Evolutionary conservation across 1,140 invertebrate genomes (phyloP), one percentile per base, ranked within the genome.

Genomic region (Ceratoteleas bidentatus): DNA sequence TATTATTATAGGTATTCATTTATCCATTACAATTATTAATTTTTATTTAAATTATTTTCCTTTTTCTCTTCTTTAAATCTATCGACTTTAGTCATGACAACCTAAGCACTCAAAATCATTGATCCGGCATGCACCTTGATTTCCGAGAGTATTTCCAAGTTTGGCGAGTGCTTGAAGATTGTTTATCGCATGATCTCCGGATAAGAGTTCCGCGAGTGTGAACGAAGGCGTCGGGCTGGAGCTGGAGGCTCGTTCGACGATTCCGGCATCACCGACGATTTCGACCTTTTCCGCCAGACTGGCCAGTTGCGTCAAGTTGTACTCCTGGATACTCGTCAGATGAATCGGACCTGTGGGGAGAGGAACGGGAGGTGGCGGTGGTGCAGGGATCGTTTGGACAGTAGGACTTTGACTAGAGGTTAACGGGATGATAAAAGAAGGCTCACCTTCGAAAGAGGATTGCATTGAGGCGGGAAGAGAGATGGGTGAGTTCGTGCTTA

Each of bases 151-250:
- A 61, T 91, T 92, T 84, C 96, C 96, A 40, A 98, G 92, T 90
- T 98, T 97, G 54, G 96, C 96, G 60, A 98, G 93, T 13, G 96
- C 96, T 87, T 97, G 96, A 60, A 97, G 92, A 92, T 97, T 98
- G 87, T 96, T 96, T 75, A 96, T 94, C 40, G 96, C 95, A 88
- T 96, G 95, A 87, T 96, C 95, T 33, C 95, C 95, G 64, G 94
- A 93, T 36, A 96, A 93, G 61, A 97, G 91, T 85, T 96, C 95
- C 8, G 94, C 95, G 68, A 96, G 87, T 66, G 93, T 95, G 70
- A 96, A 96, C 78, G 92, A 88, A 73, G 94, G 93, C 57, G 94
- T 94, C 76, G 94, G 94, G 45, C 93, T 94, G 49, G 94, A 93
- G 74, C 94, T 94, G 6, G 94, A 92, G 86, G 93, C 92, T 83